Conservation (phyloP, 2,797 vertebrate species). For the Channa striata region DNA sequence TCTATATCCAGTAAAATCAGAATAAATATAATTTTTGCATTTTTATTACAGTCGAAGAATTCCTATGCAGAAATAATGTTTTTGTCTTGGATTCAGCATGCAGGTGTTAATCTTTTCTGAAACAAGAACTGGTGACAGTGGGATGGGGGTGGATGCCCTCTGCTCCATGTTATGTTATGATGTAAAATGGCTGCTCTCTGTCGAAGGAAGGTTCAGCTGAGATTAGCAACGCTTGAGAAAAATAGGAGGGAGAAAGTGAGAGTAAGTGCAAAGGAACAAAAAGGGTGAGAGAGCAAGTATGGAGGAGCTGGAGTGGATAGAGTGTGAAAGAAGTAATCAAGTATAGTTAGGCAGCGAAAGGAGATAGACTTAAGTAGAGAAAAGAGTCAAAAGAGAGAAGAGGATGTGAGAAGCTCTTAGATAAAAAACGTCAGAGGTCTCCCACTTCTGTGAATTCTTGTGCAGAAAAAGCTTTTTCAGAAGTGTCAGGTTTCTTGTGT, state of each 20-base stretch:
- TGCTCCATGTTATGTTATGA: slow-evolving; percentile 59
- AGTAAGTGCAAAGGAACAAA: slow-evolving; percentile 23
- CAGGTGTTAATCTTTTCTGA: not conserved
- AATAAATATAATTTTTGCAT: too few relatives aligned
- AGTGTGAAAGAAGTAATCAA: slow-evolving; percentile 64
- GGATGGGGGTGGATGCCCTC: slow-evolving; percentile 18
- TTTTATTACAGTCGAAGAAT: too few relatives aligned
- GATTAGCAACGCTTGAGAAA: slow-evolving; percentile 66
- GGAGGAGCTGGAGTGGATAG: slow-evolving; percentile 48
- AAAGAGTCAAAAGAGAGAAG: slow-evolving; percentile 22
- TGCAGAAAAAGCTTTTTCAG: slow-evolving; percentile 44
- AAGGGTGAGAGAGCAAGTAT: slow-evolving; percentile 27
- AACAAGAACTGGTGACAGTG: slow-evolving; percentile 8
- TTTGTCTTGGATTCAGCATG: not conserved
- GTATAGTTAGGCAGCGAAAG: slow-evolving; percentile 38
- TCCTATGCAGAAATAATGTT: not conserved
- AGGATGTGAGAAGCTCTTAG: slow-evolving; percentile 44
- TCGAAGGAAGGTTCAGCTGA: slow-evolving; percentile 61
- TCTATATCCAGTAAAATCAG: too few relatives aligned
- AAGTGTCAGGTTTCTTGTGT: slow-evolving; percentile 39
- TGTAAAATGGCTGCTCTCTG: slow-evolving; percentile 76
- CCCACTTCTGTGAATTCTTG: slow-evolving; percentile 43
- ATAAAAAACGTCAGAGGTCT: slow-evolving; percentile 45
- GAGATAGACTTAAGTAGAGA: slow-evolving; percentile 28
- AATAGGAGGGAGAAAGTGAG: slow-evolving; percentile 38